Conservation (phyloP, 64 coral and sea anemone species). For the Stichodactyla mertensii region DNA sequence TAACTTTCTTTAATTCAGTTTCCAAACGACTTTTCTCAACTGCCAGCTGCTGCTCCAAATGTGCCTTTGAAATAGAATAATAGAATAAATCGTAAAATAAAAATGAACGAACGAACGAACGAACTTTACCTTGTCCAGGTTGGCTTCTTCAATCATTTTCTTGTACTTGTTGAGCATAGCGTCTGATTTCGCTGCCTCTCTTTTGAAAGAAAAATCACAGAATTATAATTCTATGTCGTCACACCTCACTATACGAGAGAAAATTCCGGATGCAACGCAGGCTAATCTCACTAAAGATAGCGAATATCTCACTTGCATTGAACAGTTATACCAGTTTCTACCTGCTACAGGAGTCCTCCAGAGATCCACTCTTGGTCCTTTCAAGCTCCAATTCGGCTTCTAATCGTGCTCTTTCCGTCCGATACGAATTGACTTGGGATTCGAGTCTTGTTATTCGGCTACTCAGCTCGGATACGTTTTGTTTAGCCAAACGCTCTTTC, state of each 20-base stretch:
- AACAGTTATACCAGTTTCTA: neutral
- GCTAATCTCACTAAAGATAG: neutral
- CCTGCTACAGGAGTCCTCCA: slow-evolving; percentile 78
- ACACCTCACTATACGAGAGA: neutral
- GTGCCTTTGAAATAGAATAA: slow-evolving; percentile 39
- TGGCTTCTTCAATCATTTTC: slow-evolving; percentile 79
- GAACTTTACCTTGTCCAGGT: slow-evolving; percentile 73
- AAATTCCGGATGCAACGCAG: too few species aligned
- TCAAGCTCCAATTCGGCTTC: slow-evolving; percentile 87
- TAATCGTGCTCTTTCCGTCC: slow-evolving; percentile 74
- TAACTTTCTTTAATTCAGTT: slow-evolving; percentile 77
- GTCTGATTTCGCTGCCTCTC: slow-evolving; percentile 66
- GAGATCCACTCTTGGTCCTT: slow-evolving; percentile 53
- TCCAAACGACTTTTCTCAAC: slow-evolving; percentile 83
- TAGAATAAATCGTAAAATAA: too few species aligned
- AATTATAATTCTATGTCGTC: neutral
- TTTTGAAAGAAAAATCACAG: neutral
- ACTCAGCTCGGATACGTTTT: slow-evolving; percentile 55
- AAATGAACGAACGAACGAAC: too few species aligned
- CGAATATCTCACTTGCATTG: neutral
- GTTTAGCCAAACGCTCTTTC: slow-evolving; percentile 78
- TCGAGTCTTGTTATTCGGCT: slow-evolving; percentile 76
- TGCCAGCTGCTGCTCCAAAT: slow-evolving; percentile 79
- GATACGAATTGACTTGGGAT: slow-evolving; percentile 75
- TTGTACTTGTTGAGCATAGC: slow-evolving; percentile 54